Base-by-base conservation (phyloP, 1,140 invertebrate genomes). In the Sinonovacula constricta region DNA sequence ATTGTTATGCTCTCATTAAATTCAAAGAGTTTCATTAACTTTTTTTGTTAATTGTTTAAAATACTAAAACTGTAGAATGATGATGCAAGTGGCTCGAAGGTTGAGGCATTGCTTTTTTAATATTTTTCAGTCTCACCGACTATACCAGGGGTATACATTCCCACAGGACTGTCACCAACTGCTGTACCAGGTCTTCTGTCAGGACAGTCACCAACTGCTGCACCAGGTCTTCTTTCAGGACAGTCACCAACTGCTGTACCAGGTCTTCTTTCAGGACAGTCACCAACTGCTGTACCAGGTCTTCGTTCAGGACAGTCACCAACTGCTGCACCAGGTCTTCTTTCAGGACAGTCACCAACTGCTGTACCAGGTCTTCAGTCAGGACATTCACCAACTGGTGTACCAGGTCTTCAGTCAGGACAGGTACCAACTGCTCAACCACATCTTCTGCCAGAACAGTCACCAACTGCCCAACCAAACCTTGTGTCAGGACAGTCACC, bases 351-450 rank as follows among this genome's bases (percentile, higher is more conserved):
- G 12, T 15, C 22, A 3, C 67, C 60, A 30, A 71, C 68, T 22
- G 45, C 57, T n/a, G 33, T 45, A 36, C 59, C 68, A 31, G 39
- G 53, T 26, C 1, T 60, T 24, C 18, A 24, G 18, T 60, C 45
- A 31, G 71, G 51, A 0, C 45, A 65, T 26, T 57, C 65, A 33
- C 80, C 82, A 31, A 66, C 49, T 26, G 31, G 57, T 0, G 15
- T 26, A 1, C 77, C 80, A 69, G 30, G 59, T 14, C 2, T 66
- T 22, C 26, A 26, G 2, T 71, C 76, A 26, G 76, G 70, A 3
- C 7, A 45, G 12, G 49, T 56, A 51, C 81, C 79, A 30, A 74
- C 72, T 18, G 51, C 69, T n/a, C 26, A 62, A 31, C 79, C 79
- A 71, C 15, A 57, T 26, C 18, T 63, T 4, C 26, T n/a, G 26